Conservation (phyloP, 2,113 vertebrate species). For the Panthera leo region DNA sequence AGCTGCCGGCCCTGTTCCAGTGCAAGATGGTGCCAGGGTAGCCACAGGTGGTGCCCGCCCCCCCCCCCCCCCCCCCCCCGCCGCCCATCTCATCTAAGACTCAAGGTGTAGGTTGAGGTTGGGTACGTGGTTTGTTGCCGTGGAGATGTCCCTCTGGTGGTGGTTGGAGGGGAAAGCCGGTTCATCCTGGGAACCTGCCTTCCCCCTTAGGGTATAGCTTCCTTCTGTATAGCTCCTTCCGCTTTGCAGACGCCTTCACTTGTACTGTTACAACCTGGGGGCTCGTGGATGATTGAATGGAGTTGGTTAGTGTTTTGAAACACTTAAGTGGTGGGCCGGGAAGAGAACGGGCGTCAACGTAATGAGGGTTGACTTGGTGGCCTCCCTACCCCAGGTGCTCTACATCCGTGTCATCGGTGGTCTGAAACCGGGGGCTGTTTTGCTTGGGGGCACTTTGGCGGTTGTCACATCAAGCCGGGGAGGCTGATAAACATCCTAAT, state of each 20-base stretch:
- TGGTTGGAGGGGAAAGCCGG: background rate
- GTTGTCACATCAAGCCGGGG: background rate
- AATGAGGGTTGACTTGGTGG: accelerated
- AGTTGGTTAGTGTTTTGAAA: background rate
- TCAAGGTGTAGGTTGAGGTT: background rate
- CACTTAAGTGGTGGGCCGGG: background rate
- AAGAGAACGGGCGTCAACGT: background rate
- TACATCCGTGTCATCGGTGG: accelerated
- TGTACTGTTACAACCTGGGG: too few species aligned
- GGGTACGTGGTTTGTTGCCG: background rate
- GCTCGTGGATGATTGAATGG: background rate
- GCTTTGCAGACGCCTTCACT: background rate
- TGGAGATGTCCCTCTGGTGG: background rate
- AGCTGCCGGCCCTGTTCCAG: background rate
- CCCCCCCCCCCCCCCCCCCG: too few species aligned
- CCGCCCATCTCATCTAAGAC: background rate
- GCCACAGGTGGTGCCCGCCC: background rate
- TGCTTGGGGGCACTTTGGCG: background rate
- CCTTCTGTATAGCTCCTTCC: background rate
- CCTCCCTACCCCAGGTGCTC: accelerated
- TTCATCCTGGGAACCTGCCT: background rate
- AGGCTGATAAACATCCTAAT: background rate
- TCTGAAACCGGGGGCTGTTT: background rate
- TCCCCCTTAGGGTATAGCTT: accelerated
- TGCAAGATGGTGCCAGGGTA: background rate